Evolutionary conservation across 2,113 vertebrate species (phyloP).

Genomic region (Platanista minor): DNA sequence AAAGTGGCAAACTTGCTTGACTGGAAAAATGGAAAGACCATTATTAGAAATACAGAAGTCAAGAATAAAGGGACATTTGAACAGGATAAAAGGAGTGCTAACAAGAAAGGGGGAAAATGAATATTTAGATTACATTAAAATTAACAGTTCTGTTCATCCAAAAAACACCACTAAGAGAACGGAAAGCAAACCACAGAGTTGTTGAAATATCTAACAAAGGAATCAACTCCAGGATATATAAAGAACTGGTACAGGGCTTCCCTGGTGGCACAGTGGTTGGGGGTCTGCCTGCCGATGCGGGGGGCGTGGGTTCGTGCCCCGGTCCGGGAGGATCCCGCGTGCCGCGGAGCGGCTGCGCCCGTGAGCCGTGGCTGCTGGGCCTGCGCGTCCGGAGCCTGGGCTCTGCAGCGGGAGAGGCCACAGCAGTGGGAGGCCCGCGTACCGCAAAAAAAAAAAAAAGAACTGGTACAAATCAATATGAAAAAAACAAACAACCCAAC

Average conservation of each 20-base stretch:
- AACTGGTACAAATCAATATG: neutral
- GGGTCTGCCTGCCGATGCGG: too few relatives aligned
- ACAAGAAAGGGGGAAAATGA: neutral
- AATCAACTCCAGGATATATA: neutral
- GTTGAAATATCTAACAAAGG: neutral
- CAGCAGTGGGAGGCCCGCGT: too few relatives aligned
- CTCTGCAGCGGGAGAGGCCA: too few relatives aligned
- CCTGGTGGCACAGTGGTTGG: too few relatives aligned
- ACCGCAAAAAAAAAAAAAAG: too few relatives aligned
- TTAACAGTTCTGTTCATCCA: neutral
- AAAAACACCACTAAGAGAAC: neutral
- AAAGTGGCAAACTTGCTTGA: neutral
- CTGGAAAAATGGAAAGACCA: neutral
- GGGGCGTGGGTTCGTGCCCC: too few relatives aligned
- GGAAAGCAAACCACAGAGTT: neutral
- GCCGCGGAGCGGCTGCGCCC: too few relatives aligned
- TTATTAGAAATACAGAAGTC: neutral
- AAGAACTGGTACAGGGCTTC: neutral
- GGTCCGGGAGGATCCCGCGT: too few relatives aligned
- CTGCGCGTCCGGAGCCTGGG: too few relatives aligned
- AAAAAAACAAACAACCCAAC: neutral
- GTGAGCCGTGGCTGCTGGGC: too few relatives aligned
- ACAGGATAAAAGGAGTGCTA: neutral
- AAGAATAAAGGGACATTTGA: neutral
- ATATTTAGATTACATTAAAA: neutral